Percentiles rank a stretch among this genome's conserved stretches.
Evolutionary conservation across 2,113 vertebrate genomes (phyloP).

Genomic region (Dasyurus viverrinus): DNA sequence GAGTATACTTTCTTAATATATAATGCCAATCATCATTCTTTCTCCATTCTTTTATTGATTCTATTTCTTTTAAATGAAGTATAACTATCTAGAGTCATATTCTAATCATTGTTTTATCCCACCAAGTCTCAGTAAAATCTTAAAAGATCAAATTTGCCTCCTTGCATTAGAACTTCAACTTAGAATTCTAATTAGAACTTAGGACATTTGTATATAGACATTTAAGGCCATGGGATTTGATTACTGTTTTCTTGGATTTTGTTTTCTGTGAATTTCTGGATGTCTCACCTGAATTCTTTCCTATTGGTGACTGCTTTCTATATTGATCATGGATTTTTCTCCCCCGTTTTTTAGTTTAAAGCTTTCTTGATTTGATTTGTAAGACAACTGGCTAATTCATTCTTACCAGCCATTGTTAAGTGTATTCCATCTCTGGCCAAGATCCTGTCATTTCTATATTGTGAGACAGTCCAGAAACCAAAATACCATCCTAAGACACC

Average conservation of each 20-base stretch:
- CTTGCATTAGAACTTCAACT: neutral
- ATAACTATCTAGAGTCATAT: neutral
- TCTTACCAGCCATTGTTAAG: neutral
- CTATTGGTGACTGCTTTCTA: neutral
- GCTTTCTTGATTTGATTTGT: neutral
- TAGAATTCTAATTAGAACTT: too few species aligned
- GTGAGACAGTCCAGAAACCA: neutral
- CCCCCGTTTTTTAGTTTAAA: neutral
- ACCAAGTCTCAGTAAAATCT: neutral
- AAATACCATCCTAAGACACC: neutral
- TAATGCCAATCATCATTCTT: neutral
- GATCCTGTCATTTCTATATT: neutral
- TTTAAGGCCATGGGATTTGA: neutral
- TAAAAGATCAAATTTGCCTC: neutral
- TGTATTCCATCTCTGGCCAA: neutral
- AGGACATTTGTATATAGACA: neutral
- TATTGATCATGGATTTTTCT: neutral
- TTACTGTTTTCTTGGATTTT: neutral
- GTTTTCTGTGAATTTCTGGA: neutral
- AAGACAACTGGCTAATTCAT: neutral
- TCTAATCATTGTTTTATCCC: neutral
- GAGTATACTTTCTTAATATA: neutral
- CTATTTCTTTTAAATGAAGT: neutral
- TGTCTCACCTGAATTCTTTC: neutral
- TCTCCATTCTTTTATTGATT: neutral